Evolutionary conservation across 2,113 vertebrate genomes (phyloP).

Genomic region (Cyphomyrus plagiostoma): DNA sequence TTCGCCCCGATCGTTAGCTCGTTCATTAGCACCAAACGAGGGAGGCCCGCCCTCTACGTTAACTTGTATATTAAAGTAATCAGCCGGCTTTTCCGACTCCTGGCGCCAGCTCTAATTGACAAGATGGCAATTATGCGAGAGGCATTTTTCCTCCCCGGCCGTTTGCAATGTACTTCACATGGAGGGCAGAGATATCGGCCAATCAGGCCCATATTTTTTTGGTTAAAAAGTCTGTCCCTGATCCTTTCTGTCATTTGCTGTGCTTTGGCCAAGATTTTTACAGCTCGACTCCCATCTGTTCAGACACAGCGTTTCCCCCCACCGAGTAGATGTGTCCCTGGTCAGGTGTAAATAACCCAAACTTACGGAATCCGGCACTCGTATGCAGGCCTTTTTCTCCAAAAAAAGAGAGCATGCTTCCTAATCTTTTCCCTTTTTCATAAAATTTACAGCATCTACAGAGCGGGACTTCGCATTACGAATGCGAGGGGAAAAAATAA

Average conservation of each 20-base stretch:
- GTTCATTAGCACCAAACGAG: conserved; percentile 21
- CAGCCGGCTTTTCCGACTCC: background rate
- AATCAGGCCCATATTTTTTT: background rate
- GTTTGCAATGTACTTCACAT: background rate
- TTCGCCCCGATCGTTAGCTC: conserved; percentile 16
- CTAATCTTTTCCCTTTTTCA: background rate
- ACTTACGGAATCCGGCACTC: conserved; percentile 28
- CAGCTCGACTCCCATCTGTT: conserved; percentile 43
- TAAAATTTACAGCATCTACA: background rate
- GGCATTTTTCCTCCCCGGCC: background rate
- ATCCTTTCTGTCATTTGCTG: conserved; percentile 29
- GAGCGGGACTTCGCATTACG: background rate
- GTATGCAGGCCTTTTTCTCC: background rate
- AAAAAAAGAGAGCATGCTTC: background rate
- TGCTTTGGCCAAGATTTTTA: conserved; percentile 30
- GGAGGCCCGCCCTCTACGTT: background rate
- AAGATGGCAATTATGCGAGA: background rate
- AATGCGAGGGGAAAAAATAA: background rate
- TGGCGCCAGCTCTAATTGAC: background rate
- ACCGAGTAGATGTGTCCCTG: conserved; percentile 45
- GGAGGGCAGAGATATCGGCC: background rate
- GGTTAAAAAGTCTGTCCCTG: background rate
- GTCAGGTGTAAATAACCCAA: conserved; percentile 41
- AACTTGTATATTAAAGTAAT: conserved; percentile 11
- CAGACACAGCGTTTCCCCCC: conserved; percentile 48